These are phyloP conservation scores for Corythoichthys intestinalis DNA, from an alignment of 2,113 vertebrate genomes.

Conservation along the genomic window DNA sequence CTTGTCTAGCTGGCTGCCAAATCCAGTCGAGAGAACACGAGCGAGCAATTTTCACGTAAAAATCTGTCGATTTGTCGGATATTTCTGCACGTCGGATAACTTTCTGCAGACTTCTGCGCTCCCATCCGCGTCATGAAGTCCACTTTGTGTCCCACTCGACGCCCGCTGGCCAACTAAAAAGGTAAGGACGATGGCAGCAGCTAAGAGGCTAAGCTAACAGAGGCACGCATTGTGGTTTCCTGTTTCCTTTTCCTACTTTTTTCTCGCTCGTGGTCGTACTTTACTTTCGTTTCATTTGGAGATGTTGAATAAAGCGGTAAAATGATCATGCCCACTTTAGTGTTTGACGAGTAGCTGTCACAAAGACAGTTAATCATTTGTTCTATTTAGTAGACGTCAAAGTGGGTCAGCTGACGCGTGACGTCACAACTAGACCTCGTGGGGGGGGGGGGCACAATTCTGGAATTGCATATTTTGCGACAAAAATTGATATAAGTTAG, in stretches of 20 bases:
- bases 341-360: neutral
- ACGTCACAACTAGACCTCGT: neutral
- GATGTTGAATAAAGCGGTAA: neutral
- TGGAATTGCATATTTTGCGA: too few species aligned
- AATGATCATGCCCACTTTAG: neutral
- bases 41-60: constrained; percentile 9
- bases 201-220: constrained; percentile 46
- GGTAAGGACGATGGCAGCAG: constrained; percentile 42
- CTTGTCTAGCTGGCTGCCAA: neutral
- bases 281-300: neutral
- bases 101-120: accelerated
- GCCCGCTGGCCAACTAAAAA: constrained; percentile 11
- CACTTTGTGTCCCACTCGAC: neutral
- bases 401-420: neutral
- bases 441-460: too few species aligned
- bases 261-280: neutral
- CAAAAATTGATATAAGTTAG: too few species aligned
- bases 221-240: constrained; percentile 43
- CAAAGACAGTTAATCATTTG: neutral
- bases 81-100: neutral
- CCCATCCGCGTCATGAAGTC: neutral
- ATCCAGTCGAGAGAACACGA: constrained; percentile 10
- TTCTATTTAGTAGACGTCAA: neutral
- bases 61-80: neutral
- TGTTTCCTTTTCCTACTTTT: constrained; percentile 37